Conservation (phyloP, 2,797 vertebrate species). For the Gobionotothen gibberifrons region DNA sequence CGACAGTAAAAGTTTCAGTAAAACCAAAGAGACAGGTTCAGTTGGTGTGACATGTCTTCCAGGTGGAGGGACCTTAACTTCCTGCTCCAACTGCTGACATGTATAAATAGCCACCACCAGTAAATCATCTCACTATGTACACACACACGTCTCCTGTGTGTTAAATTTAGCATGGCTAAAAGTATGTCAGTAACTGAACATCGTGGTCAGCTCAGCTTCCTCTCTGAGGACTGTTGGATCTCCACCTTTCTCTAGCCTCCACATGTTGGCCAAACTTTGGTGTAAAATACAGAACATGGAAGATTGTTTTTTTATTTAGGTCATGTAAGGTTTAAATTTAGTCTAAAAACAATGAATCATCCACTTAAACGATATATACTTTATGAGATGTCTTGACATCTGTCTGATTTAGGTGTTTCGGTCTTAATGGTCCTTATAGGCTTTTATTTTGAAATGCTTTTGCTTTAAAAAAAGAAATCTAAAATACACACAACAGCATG, state of each 20-base stretch:
- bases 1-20: constrained; percentile 56
- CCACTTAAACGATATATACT: background rate
- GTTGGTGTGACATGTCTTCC: constrained; percentile 60
- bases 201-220: constrained; percentile 37
- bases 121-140: constrained; percentile 43
- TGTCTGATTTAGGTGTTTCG: background rate
- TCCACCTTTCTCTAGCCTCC: constrained; percentile 4
- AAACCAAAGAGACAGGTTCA: constrained; percentile 43
- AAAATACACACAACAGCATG: background rate
- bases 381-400: background rate
- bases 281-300: background rate
- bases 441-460: background rate
- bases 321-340: background rate
- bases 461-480: background rate
- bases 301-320: background rate
- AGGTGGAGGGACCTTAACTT: constrained; percentile 70
- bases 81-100: constrained; percentile 55
- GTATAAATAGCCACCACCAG: constrained; percentile 61
- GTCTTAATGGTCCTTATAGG: background rate
- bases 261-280: background rate
- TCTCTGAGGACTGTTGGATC: constrained; percentile 28
- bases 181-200: constrained; percentile 45
- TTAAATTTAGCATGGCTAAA: constrained; percentile 63
- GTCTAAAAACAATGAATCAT: background rate
- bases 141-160: constrained; percentile 35